A percentile compares a stretch with the other conserved stretches of the same genome.
Evolutionary conservation across 1,140 invertebrate genomes (phyloP).

Genomic region (Anadara kagoshimensis): DNA sequence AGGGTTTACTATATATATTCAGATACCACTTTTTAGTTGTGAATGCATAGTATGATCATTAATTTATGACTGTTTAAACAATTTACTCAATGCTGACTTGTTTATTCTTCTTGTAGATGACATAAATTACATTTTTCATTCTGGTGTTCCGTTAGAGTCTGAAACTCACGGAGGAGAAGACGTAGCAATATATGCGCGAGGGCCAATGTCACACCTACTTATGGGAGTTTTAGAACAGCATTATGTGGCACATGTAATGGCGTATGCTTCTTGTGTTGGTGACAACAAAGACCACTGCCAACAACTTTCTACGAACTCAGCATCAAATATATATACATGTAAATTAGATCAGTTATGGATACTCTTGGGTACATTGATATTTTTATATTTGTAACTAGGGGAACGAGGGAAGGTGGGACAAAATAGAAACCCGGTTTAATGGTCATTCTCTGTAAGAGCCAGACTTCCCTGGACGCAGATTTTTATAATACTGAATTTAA

Average conservation of each 20-base stretch:
- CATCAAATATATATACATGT: neutral
- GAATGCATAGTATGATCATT: too few species aligned
- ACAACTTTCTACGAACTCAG: neutral
- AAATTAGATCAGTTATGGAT: neutral
- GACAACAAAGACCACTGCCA: constrained; percentile 30
- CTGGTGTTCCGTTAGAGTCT: constrained; percentile 80
- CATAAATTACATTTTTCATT: constrained; percentile 64
- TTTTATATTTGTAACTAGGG: too few species aligned
- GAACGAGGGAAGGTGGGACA: too few species aligned
- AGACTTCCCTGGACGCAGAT: too few species aligned
- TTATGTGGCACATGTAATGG: constrained; percentile 90
- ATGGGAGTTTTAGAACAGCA: constrained; percentile 93
- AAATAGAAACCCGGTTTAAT: too few species aligned
- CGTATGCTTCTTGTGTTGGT: constrained; percentile 75
- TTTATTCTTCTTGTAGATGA: constrained; percentile 40
- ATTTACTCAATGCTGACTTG: neutral
- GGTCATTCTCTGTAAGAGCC: too few species aligned
- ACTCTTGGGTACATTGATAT: too few species aligned
- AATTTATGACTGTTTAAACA: too few species aligned
- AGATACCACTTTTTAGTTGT: too few species aligned
- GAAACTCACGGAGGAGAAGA: constrained; percentile 73
- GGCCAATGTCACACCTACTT: constrained; percentile 91
- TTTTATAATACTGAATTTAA: too few species aligned
- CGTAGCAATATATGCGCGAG: constrained; percentile 75
- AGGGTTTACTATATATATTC: too few species aligned